Evolutionary conservation across 37 sponge, comb jelly and placozoan species (phyloP).

Genomic region (Diacarnus erythraeanus): DNA sequence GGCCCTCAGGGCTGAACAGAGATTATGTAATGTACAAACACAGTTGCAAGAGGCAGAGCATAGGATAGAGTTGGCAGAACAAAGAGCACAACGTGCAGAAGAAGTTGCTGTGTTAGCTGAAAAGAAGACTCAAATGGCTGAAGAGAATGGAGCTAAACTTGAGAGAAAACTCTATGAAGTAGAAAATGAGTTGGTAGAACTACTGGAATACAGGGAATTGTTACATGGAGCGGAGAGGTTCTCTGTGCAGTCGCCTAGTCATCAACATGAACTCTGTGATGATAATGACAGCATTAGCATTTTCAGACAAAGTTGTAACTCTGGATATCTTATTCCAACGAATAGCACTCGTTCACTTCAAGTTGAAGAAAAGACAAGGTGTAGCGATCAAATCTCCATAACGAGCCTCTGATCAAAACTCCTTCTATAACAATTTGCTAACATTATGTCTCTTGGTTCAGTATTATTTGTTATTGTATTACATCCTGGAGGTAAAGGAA

Average conservation of each 20-base stretch:
- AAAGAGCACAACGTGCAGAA: not conserved
- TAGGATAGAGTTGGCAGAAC: not conserved
- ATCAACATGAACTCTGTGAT: not conserved
- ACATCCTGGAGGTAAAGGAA: too few species aligned
- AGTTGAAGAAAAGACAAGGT: not conserved
- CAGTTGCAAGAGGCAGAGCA: not conserved
- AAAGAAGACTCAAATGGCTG: not conserved
- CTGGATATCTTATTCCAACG: not conserved
- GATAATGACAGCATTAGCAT: not conserved
- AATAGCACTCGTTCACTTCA: not conserved
- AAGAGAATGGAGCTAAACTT: not conserved
- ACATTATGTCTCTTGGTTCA: too few species aligned
- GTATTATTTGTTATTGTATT: too few species aligned
- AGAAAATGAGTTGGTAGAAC: not conserved
- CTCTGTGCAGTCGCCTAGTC: not conserved
- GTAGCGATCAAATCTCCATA: slow-evolving; percentile 2
- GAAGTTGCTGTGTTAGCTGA: not conserved
- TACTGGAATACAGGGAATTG: not conserved
- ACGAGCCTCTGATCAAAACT: slow-evolving; percentile 4
- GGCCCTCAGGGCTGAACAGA: not conserved
- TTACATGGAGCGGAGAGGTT: not conserved
- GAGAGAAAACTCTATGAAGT: not conserved
- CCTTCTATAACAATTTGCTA: too few species aligned
- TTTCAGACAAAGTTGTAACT: not conserved
- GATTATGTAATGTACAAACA: not conserved